Percentiles rank a stretch among this genome's conserved stretches.
phyloP scores from a whole-genome alignment of 2,113 vertebrate species.

The Caretta caretta region DNA sequence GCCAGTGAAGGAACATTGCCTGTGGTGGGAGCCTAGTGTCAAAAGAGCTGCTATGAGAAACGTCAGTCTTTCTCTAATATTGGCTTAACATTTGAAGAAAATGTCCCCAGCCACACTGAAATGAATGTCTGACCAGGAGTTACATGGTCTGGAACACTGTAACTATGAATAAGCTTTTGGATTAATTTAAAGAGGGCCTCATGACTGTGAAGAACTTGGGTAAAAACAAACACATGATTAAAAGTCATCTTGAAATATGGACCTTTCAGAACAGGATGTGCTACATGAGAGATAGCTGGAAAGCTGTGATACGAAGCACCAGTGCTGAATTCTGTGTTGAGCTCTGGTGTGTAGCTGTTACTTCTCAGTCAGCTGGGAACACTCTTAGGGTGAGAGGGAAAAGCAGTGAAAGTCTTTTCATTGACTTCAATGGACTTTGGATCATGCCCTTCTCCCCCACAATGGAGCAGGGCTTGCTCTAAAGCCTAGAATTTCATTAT shows the following conservation, averaged over 20 bases:
- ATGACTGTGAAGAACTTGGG: not conserved
- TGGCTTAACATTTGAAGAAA: not conserved
- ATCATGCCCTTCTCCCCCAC: too few species aligned
- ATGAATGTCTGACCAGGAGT: not conserved
- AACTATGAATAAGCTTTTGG: not conserved
- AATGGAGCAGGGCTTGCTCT: not conserved
- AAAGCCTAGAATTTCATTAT: not conserved
- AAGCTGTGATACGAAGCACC: not conserved
- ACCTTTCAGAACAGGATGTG: not conserved
- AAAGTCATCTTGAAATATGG: not conserved
- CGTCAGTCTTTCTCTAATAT: not conserved
- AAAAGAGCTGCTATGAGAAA: not conserved
- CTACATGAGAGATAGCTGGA: not conserved
- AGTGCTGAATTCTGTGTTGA: not conserved
- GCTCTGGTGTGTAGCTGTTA: not conserved
- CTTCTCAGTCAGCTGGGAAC: not conserved
- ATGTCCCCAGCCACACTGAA: not conserved
- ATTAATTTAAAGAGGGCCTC: not conserved
- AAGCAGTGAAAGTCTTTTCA: not conserved
- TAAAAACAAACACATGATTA: not conserved
- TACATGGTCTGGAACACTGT: not conserved
- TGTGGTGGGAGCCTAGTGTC: not conserved
- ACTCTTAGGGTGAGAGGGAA: accelerated
- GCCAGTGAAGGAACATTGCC: not conserved
- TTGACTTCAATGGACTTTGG: not conserved